Percentiles rank a stretch among this genome's conserved stretches.
Conservation (phyloP, 2,797 vertebrate species). For the Denticeps clupeoides region DNA sequence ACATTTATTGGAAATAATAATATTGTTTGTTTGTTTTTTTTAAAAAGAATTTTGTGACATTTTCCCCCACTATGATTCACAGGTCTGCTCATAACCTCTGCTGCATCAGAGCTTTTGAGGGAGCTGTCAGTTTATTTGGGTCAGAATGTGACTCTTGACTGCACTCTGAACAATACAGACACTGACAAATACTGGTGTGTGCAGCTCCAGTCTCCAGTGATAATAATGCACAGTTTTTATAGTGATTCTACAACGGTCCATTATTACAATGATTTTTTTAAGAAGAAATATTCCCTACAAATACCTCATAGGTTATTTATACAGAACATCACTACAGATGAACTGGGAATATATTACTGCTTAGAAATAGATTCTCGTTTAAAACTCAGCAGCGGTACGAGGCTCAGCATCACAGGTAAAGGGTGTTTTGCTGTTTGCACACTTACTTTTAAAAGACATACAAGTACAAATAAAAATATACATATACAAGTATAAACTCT, state of each 20-base stretch:
- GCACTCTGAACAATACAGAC: rapidly evolving
- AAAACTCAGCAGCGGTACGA: background rate
- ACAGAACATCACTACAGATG: background rate
- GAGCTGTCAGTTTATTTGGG: background rate
- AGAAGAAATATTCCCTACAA: background rate
- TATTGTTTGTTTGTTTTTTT: no score
- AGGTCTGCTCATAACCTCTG: background rate
- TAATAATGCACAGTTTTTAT: background rate
- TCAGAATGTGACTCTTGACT: background rate
- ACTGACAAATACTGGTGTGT: background rate
- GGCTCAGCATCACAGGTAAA: background rate
- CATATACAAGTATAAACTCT: no score
- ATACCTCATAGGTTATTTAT: background rate
- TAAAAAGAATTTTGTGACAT: background rate
- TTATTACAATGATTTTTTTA: rapidly evolving
- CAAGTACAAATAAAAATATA: no score
- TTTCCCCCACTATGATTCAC: background rate
- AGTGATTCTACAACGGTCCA: rapidly evolving
- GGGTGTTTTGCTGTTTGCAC: background rate
- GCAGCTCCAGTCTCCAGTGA: background rate
- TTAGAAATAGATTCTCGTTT: rapidly evolving
- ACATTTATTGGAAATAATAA: no score
- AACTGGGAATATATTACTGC: conserved; percentile 13
- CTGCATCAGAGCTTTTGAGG: background rate
- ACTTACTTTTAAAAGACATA: no score